A percentile compares a stretch with the other conserved stretches of the same genome.
Conservation (phyloP, 2,888 invertebrate species). For the Oasisia sp. region DNA sequence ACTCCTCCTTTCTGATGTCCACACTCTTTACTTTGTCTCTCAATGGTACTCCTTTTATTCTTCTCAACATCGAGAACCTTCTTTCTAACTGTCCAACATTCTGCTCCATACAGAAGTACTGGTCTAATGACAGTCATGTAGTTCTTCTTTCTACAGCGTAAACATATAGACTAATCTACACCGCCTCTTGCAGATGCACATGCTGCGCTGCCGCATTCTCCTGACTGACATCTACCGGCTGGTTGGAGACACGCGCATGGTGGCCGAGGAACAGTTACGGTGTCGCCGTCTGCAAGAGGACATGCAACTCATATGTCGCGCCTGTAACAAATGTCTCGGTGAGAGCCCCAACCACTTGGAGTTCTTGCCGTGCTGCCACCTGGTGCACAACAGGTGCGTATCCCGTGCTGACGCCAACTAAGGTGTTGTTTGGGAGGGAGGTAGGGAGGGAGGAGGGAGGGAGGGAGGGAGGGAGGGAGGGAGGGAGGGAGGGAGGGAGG, state of each 20-base stretch:
- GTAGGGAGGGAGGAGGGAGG: too few species aligned
- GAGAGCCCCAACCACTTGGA: neutral
- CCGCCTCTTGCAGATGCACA: neutral
- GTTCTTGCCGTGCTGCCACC: neutral
- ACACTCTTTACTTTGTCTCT: too few species aligned
- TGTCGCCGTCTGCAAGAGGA: neutral
- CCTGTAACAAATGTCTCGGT: neutral
- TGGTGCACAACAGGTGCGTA: conserved; percentile 12
- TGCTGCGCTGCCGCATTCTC: neutral
- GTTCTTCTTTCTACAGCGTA: neutral
- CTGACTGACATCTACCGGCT: neutral
- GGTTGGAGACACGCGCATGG: neutral
- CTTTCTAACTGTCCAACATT: too few species aligned
- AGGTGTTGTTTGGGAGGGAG: neutral
- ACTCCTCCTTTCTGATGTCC: too few species aligned
- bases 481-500: too few species aligned
- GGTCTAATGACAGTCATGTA: too few species aligned
- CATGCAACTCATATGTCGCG: neutral
- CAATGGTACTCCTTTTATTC: too few species aligned
- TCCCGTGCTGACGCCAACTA: neutral
- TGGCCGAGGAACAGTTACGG: neutral
- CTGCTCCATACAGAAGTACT: too few species aligned
- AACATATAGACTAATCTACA: neutral
- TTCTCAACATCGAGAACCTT: too few species aligned
- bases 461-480: too few species aligned